phyloP scores from a whole-genome alignment of 2,888 invertebrate species.

The Noctua pronuba region DNA sequence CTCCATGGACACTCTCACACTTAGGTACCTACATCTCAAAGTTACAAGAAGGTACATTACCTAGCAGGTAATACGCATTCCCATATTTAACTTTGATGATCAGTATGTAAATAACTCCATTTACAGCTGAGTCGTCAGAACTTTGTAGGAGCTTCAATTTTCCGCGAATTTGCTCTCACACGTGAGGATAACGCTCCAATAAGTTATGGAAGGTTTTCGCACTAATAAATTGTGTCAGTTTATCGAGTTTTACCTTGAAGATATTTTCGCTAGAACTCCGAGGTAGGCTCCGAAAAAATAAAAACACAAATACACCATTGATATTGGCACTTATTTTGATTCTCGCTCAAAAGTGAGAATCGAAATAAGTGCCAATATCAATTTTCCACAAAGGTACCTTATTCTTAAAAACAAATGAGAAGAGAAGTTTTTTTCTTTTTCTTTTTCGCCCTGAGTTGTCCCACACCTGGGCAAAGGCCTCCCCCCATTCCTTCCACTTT shows the following conservation, averaged over 20 bases:
- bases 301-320: background rate
- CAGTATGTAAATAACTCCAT: constrained; percentile 35
- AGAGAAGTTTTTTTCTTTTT: too few relatives aligned
- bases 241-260: background rate
- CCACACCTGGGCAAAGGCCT: too few relatives aligned
- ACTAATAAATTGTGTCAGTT: constrained; percentile 18
- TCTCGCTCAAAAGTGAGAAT: too few relatives aligned
- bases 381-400: too few relatives aligned
- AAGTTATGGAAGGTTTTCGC: constrained; percentile 7
- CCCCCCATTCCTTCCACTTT: too few relatives aligned
- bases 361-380: too few relatives aligned
- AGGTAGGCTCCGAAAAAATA: background rate
- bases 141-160: constrained; percentile 52
- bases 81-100: constrained; percentile 11
- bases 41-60: background rate
- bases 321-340: too few relatives aligned
- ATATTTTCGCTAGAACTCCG: background rate
- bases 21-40: background rate
- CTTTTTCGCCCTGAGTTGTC: too few relatives aligned
- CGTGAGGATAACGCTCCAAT: constrained; percentile 36
- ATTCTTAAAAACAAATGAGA: too few relatives aligned
- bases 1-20: too few relatives aligned
- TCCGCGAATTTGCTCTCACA: constrained; percentile 47
- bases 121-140: constrained; percentile 24
- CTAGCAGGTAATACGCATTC: background rate